These are phyloP conservation scores for Rhinoptilus africanus DNA, from an alignment of 2,113 vertebrate genomes.

Conservation along the genomic window DNA sequence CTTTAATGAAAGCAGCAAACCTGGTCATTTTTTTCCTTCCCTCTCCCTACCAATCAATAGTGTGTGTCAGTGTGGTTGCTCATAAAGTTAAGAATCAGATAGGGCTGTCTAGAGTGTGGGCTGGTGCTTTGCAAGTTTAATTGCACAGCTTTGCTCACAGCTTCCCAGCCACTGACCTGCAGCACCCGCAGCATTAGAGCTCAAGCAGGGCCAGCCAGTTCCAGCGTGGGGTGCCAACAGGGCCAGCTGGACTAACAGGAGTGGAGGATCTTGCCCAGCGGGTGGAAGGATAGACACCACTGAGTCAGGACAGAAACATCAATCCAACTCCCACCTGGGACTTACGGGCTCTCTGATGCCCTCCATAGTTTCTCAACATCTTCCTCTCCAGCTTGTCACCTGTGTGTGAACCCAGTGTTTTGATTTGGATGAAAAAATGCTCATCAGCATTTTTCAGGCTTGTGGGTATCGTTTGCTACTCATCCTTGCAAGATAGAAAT, in stretches of 20 bases:
- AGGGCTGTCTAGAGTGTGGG: conserved; percentile 12
- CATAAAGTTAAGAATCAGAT: conserved; percentile 1
- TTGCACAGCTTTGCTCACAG: conserved; percentile 16
- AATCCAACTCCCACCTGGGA: not conserved
- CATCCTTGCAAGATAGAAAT: not conserved
- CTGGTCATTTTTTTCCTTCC: not conserved
- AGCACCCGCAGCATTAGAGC: not conserved
- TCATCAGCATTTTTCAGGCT: conserved; percentile 32
- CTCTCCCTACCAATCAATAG: not conserved
- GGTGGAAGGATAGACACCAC: not conserved
- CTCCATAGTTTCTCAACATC: not conserved
- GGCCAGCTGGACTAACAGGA: not conserved
- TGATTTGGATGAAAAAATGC: not conserved
- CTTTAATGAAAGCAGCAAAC: not conserved
- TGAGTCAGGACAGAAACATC: not conserved
- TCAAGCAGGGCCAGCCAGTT: conserved; percentile 3
- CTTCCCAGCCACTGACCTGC: not conserved
- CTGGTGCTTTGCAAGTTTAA: conserved; percentile 37
- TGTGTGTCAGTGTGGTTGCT: not conserved
- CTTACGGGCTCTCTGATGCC: not conserved
- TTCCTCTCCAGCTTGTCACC: conserved; percentile 9
- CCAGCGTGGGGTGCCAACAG: not conserved
- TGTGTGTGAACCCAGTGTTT: not conserved
- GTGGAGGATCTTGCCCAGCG: not conserved
- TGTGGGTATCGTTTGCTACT: conserved; percentile 21